Base-by-base conservation (phyloP, 2,113 vertebrate species). In the Sorex araneus region DNA sequence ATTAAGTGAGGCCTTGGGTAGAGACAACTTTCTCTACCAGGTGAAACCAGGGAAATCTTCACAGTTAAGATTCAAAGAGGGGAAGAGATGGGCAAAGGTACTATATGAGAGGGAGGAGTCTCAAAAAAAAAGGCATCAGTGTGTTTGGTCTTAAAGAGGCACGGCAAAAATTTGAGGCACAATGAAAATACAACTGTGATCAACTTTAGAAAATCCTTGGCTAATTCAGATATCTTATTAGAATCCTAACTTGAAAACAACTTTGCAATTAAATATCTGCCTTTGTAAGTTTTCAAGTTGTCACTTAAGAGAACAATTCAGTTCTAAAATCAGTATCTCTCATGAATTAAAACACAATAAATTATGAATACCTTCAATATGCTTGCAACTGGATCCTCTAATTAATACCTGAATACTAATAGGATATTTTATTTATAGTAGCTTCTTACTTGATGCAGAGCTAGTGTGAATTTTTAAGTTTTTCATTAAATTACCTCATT, bases 281-380 rank as follows among this genome's bases (percentile, higher is more conserved):
- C n/a, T 93, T 77, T 88, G 28, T 91, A 89, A 75, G 85, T 94
- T 74, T 92, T 45, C 63, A 94, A 85, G 27, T 4, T 36, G 23
- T 82, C 18, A 50, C 84, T 90, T 63, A 63, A 86, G 88, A 89
- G 25, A 64, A 88, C 0, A 6, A 84, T 69, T 92, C 57, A 86
- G 71, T 16, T 71, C 6, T 92, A 57, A 92, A 94, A 78, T 87
- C 30, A 81, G n/a, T 78, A 47, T 28, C 21, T 87, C 76, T 93
- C 87, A 93, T 30, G 77, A 94, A 89, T 27, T 23, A 50, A 83
- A 89, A 60, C 6, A 69, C 23, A 82, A 18, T 75, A 92, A 92
- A 64, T 70, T 86, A 83, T 88, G 34, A 93, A 78, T 85, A 84
- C 13, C 10, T 60, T 79, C 40, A 88, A 66, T 66, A 85, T 3